These are phyloP conservation scores for Podarcis muralis DNA, from an alignment of 2,113 vertebrate species.

Conservation along the genomic window DNA sequence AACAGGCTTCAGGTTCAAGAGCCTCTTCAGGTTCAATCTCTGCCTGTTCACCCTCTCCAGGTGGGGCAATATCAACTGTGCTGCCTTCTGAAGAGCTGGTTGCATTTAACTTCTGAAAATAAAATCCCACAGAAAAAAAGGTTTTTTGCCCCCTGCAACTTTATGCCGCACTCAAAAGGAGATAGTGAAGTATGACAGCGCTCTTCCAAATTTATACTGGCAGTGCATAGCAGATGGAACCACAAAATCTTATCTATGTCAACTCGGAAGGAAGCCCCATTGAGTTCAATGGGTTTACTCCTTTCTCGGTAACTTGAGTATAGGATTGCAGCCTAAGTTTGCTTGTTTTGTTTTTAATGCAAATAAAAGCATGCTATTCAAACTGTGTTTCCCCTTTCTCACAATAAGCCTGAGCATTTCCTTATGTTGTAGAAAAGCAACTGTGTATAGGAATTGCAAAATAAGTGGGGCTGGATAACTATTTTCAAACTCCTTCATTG, in stretches of 20 bases:
- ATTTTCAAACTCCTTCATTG: not conserved
- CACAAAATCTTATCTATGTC: not conserved
- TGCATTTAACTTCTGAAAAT: conserved; percentile 83
- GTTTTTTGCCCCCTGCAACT: conserved; percentile 49
- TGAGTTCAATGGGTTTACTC: too few relatives aligned
- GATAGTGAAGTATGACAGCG: conserved; percentile 27
- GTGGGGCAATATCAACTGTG: conserved; percentile 86
- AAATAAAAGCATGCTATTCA: conserved; percentile 29
- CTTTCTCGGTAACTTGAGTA: too few relatives aligned
- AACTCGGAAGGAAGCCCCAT: not conserved
- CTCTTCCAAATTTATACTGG: conserved; percentile 25
- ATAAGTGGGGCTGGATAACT: too few relatives aligned
- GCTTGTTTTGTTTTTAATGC: not conserved
- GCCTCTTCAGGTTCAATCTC: conserved; percentile 86
- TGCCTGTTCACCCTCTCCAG: conserved; percentile 82
- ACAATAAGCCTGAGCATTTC: conserved; percentile 4
- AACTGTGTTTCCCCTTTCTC: not conserved
- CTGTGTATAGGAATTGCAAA: not conserved
- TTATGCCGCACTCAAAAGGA: conserved; percentile 26
- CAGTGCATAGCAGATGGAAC: conserved; percentile 23
- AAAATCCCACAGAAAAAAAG: conserved; percentile 71
- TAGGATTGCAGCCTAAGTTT: not conserved
- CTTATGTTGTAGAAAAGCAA: conserved; percentile 8
- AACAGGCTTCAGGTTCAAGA: conserved; percentile 91
- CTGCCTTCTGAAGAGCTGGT: conserved; percentile 95